Percentiles rank a stretch among this genome's conserved stretches.
These are phyloP conservation scores for Regulus satrapa DNA, from an alignment of 2,113 vertebrate genomes.

Conservation along the genomic window DNA sequence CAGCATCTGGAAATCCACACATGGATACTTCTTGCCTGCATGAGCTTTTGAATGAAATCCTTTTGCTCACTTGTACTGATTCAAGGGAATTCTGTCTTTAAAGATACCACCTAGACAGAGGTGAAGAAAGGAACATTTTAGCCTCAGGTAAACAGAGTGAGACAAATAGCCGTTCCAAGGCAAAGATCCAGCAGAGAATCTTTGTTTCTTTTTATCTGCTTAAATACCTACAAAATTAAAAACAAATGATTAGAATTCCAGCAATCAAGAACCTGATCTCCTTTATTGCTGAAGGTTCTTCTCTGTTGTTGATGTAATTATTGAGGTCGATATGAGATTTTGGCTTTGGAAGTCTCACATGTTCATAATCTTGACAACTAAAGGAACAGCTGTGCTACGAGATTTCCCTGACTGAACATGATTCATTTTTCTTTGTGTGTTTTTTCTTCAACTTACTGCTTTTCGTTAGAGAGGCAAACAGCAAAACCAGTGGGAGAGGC, in stretches of 20 bases:
- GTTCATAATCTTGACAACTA: background rate
- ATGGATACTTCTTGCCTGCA: background rate
- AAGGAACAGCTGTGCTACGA: background rate
- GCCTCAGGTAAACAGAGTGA: background rate
- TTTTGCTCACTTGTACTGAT: background rate
- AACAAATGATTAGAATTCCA: conserved; percentile 47
- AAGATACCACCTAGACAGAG: conserved; percentile 36
- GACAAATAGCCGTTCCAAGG: conserved; percentile 16
- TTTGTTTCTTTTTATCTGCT: conserved; percentile 57
- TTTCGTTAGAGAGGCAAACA: background rate
- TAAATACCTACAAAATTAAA: conserved; percentile 46
- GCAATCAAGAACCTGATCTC: conserved; percentile 12
- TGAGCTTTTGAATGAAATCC: background rate
- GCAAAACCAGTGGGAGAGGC: background rate
- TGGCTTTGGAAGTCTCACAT: background rate
- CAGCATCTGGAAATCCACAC: background rate
- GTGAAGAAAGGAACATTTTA: conserved; percentile 38
- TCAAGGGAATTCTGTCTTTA: background rate
- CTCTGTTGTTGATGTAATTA: background rate
- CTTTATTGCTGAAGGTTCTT: conserved; percentile 5
- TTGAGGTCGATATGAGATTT: background rate
- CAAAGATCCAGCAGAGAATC: conserved; percentile 27
- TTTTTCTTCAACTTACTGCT: background rate
- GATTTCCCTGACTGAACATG: background rate
- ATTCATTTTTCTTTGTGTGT: background rate